Base-by-base conservation (phyloP, 64 coral and sea anemone species). In the Acropora yongei region DNA sequence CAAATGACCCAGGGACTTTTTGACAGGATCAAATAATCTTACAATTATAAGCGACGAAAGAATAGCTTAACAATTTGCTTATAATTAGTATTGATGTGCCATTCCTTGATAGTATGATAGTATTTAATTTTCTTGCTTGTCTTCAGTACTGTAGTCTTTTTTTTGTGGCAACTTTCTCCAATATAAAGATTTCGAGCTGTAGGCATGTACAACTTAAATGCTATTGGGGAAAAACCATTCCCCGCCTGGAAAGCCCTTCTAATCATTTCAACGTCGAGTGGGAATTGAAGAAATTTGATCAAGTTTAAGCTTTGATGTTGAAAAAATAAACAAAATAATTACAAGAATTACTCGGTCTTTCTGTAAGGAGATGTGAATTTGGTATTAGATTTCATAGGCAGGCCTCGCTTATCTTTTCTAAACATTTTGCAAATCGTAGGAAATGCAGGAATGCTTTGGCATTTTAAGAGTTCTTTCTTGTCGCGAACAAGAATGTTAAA, bases 291-390 rank as follows among this genome's bases (percentile, higher is more conserved):
- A 2, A 81, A 55, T 60, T 41, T 60, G 44, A 69, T 19, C 81
- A 45, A 69, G 41, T 55, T 10, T 10, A 55, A 55, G 10, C 5
- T 84, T 84, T 44, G 67, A 65, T 83, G 80, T 83, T 83, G 60
- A 66, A 11, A 83, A 67, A 68, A 60, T 67, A 83, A 83, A 83
- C 80, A 83, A 55, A 65, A 17, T 41, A 83, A 83, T 83, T 65
- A 67, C 40, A 6, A 44, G 41, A 83, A 16, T 46, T 83, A 17
- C 41, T 17, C 42, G 60, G 30, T 46, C 9, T 55, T 55, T 55
- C 9, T 5, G 9, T 9, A 12, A 8, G 2, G 0, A 13, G 16
- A 63, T 63, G 60, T 63, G 3, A 63, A 63, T 0, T 3, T 63
- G 13, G 60, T 8, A 63, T 8, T 63, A 63, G 10, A 7, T 63